phyloP scores from a whole-genome alignment of 2,888 invertebrate genomes.

The Criorhina ranunculi region DNA sequence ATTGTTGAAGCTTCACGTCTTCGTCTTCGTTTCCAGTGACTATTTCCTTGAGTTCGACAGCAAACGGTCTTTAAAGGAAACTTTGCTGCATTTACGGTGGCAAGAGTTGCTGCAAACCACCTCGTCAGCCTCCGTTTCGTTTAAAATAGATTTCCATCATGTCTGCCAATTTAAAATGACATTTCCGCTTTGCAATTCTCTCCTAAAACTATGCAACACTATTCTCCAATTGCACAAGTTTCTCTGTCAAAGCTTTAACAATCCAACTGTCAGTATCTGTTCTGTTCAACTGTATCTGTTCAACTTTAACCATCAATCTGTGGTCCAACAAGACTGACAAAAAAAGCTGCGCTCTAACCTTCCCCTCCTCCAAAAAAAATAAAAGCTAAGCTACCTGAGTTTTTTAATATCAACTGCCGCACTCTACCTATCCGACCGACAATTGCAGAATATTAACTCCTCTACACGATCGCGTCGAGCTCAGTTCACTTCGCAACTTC shows the following conservation, averaged over 20 bases:
- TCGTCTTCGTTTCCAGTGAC: too few relatives aligned
- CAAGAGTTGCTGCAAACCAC: too few relatives aligned
- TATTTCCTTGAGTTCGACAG: too few relatives aligned
- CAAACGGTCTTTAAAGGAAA: too few relatives aligned
- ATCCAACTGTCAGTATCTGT: neutral
- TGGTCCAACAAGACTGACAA: slow-evolving; percentile 20
- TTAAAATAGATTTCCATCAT: neutral
- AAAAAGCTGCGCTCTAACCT: slow-evolving; percentile 52
- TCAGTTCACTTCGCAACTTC: slow-evolving; percentile 69
- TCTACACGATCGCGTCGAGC: slow-evolving; percentile 46
- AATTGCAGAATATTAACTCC: slow-evolving; percentile 66
- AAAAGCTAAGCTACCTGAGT: slow-evolving; percentile 42
- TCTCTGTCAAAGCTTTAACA: slow-evolving; percentile 13
- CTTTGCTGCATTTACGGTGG: too few relatives aligned
- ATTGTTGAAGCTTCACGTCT: too few relatives aligned
- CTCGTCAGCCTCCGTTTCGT: too few relatives aligned
- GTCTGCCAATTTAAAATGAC: too few relatives aligned
- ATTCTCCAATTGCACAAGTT: neutral
- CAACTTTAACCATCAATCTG: slow-evolving; percentile 16
- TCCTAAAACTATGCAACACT: slow-evolving; percentile 48
- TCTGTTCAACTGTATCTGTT: neutral
- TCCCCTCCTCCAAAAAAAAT: neutral
- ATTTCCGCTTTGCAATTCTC: neutral
- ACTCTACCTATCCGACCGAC: slow-evolving; percentile 44
- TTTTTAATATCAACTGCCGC: slow-evolving; percentile 6